Base-by-base conservation (phyloP, 2,888 invertebrate species). In the Aphodius granarius region DNA sequence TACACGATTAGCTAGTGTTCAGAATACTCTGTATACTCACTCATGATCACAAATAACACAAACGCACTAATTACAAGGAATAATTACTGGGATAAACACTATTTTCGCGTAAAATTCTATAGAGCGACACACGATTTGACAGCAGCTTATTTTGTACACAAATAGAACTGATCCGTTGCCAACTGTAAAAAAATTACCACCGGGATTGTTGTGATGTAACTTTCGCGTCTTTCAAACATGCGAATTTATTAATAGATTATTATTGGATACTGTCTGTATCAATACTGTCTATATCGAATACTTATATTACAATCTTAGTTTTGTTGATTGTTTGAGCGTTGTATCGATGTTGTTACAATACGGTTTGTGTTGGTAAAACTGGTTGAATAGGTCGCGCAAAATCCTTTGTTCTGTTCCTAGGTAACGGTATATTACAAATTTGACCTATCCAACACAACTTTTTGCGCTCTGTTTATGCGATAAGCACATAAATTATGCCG, bases 1-100 rank as follows among this genome's bases (percentile, higher is more conserved):
- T 63, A 75, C n/a, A 71, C 22, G 64, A 68, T 81, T 83, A 78
- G 82, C 81, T 83, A 86, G 83, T 83, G 85, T 85, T 85, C 85
- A 82, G 84, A 85, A 82, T 79, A 81, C 77, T 79, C 81, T 78
- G 79, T 83, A 76, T 83, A 81, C 80, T 80, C 79, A 82, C 84
- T 79, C 83, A 84, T 85, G 82, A 82, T 83, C 75, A 79, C 79
- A 77, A 76, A 74, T 72, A 63, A 72, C 19, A 21, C 22, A 68
- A 68, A n/a, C 21, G 16, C 68, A 68, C 68, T 21, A n/a, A 19
- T 68, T 68, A 4, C 21, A 20, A 19, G 68, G 68, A 6, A 20
- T 21, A 68, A 19, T 22, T 68, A 3, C 0, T 9, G n/a, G n/a
- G 13, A 21, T 68, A 6, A 19, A 9, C 68, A 20, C 20, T n/a